Conservation (phyloP, 2,113 vertebrate genomes). For the Ifrita kowaldi region DNA sequence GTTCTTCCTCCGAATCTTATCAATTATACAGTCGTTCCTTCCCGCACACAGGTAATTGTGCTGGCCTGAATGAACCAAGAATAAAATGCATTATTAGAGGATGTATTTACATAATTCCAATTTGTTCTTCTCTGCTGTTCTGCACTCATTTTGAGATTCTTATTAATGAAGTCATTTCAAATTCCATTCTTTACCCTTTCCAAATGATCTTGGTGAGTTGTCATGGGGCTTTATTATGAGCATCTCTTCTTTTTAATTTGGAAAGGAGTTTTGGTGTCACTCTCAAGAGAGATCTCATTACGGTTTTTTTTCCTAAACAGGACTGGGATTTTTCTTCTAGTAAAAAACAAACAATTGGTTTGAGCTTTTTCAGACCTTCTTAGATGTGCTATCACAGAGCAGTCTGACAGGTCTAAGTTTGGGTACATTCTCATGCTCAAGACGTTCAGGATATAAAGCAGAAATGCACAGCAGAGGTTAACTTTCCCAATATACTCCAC, state of each 20-base stretch:
- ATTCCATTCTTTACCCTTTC: background rate
- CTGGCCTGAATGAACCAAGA: slow-evolving; percentile 83
- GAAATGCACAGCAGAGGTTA: background rate
- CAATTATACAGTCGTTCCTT: slow-evolving; percentile 98
- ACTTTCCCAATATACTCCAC: background rate
- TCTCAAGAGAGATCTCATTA: background rate
- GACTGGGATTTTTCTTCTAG: background rate
- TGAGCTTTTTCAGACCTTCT: background rate
- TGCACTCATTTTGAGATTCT: background rate
- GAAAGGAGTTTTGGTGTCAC: background rate
- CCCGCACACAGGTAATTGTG: slow-evolving; percentile 99
- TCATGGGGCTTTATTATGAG: background rate
- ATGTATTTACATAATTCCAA: background rate
- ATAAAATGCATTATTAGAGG: slow-evolving; percentile 17
- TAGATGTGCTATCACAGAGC: accelerated
- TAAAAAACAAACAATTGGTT: background rate
- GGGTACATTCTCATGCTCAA: background rate
- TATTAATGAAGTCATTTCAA: background rate
- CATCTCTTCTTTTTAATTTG: background rate
- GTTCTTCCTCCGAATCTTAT: slow-evolving; percentile 99
- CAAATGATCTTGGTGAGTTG: background rate
- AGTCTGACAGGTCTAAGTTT: background rate
- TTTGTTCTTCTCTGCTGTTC: background rate
- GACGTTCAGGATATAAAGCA: background rate
- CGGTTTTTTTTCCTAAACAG: background rate